These are phyloP conservation scores for Thamnophis sirtalis DNA, from an alignment of 2,113 vertebrate species.

Conservation along the genomic window DNA sequence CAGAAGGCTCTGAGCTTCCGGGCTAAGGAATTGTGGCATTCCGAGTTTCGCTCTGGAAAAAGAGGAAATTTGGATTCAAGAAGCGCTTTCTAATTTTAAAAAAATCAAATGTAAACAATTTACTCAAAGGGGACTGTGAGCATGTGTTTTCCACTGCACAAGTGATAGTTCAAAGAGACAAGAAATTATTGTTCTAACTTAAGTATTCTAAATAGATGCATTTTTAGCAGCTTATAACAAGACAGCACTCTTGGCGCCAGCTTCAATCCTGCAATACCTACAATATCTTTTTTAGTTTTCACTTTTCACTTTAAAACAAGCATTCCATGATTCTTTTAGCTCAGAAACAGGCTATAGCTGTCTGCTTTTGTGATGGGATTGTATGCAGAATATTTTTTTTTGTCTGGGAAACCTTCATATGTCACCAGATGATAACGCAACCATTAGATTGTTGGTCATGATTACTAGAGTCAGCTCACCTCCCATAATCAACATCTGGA, in stretches of 20 bases:
- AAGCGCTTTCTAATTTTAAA: background rate
- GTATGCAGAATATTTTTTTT: background rate
- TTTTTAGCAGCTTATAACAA: background rate
- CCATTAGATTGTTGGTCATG: background rate
- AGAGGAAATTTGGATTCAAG: slow-evolving; percentile 11
- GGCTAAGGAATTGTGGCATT: slow-evolving; percentile 96
- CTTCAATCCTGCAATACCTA: background rate
- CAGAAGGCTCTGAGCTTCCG: slow-evolving; percentile 95
- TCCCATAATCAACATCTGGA: background rate
- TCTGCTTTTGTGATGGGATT: background rate
- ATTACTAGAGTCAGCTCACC: background rate
- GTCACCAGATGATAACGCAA: no score
- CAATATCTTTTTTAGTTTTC: background rate
- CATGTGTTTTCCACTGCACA: background rate
- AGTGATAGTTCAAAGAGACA: background rate
- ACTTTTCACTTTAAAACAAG: background rate
- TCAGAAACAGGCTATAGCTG: background rate
- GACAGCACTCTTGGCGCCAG: background rate
- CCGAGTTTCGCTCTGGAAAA: slow-evolving; percentile 88
- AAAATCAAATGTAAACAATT: background rate
- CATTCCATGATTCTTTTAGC: background rate
- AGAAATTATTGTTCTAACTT: background rate
- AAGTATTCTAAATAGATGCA: background rate
- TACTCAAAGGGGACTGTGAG: background rate
- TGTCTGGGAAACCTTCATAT: background rate